Percentiles rank a stretch among this genome's conserved stretches.
These are phyloP conservation scores for Spilarctia lutea DNA, from an alignment of 2,888 invertebrate genomes.

Conservation along the genomic window DNA sequence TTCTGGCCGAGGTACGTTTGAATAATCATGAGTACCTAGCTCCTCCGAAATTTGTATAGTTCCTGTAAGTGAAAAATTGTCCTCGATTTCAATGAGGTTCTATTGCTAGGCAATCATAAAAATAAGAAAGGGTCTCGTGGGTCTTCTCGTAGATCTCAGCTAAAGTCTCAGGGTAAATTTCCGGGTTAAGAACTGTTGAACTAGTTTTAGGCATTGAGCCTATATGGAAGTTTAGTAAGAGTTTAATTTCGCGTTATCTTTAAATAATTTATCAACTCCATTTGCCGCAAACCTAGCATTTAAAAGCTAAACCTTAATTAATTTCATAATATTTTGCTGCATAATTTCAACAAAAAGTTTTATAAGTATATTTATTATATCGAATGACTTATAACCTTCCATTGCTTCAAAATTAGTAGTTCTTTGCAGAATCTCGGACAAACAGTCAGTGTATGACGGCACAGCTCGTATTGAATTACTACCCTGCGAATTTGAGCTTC, in stretches of 20 bases:
- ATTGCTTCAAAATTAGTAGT: constrained; percentile 74
- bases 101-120: constrained; percentile 30
- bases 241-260: neutral
- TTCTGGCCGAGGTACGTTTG: neutral
- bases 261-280: no score
- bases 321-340: neutral
- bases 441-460: constrained; percentile 68
- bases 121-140: neutral
- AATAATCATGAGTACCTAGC: neutral
- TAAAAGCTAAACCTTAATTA: no score
- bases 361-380: neutral
- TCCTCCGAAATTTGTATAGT: neutral
- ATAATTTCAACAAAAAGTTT: neutral
- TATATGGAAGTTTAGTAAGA: neutral
- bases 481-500: constrained; percentile 3
- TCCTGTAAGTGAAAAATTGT: constrained; percentile 49
- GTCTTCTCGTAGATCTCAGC: no score
- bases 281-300: no score
- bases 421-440: constrained; percentile 73
- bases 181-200: no score
- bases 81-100: constrained; percentile 50
- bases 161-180: no score
- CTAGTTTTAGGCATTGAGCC: no score
- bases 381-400: constrained; percentile 51
- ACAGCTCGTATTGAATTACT: constrained; percentile 23